These are phyloP conservation scores for Hypercompe scribonia DNA, from an alignment of 2,888 invertebrate genomes.

Conservation along the genomic window DNA sequence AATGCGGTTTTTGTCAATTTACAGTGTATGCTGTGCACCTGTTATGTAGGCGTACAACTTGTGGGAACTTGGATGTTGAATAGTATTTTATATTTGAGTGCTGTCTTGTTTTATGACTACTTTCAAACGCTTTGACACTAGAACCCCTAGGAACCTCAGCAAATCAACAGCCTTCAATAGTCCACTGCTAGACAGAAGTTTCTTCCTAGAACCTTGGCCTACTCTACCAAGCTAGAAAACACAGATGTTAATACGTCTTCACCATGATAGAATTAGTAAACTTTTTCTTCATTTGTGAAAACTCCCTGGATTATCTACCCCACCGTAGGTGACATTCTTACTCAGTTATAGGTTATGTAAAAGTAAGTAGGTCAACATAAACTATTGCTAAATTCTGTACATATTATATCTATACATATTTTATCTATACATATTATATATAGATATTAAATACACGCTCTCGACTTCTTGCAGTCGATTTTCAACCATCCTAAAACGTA, in stretches of 20 bases:
- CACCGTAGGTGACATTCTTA: background rate
- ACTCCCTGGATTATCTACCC: background rate
- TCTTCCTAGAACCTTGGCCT: too few species aligned
- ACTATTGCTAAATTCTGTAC: too few species aligned
- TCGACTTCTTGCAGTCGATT: background rate
- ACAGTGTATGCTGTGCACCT: conserved; percentile 10
- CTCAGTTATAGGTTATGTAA: background rate
- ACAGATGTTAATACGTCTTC: background rate
- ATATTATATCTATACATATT: too few species aligned
- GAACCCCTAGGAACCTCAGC: too few species aligned
- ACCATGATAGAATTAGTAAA: background rate
- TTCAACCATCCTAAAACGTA: background rate
- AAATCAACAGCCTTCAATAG: too few species aligned
- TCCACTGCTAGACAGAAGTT: too few species aligned
- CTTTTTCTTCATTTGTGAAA: background rate
- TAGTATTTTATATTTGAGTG: background rate
- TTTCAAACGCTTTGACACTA: too few species aligned
- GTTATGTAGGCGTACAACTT: conserved; percentile 3
- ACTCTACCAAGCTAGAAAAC: too few species aligned
- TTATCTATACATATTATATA: too few species aligned
- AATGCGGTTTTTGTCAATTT: conserved; percentile 52
- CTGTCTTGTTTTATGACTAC: background rate
- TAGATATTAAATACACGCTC: too few species aligned
- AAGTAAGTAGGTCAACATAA: too few species aligned
- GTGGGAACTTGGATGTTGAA: background rate